Base-by-base conservation (phyloP, 2,113 vertebrate genomes). In the Halcyon malimbica region DNA sequence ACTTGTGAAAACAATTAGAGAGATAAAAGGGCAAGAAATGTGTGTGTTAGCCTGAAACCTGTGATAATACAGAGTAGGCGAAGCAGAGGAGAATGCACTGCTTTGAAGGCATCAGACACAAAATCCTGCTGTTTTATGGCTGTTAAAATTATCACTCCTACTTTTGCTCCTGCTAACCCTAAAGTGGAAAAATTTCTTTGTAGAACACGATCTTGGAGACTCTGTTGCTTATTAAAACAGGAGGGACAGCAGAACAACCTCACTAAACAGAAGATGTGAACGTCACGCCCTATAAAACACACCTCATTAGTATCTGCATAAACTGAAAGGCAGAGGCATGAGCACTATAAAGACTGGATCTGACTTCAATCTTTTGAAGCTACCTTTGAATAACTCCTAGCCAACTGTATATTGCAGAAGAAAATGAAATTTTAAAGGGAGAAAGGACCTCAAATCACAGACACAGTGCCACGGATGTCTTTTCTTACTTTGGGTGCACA, bases 1-100 rank as follows among this genome's bases (percentile, higher is more conserved):
- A 92, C 94, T 73, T 96, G 90, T 73, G 89, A 96, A 96, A 96
- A 97, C 95, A 97, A 96, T 97, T 96, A 97, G 86, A 78, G 90
- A 95, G 83, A 96, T 94, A 94, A 96, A 96, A 94, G 95, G 89
- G 69, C 89, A 97, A 91, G 92, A 89, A 95, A 94, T 28, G 21
- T 74, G 71, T 54, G 64, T 68, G 80, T 91, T 94, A 90, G 83
- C 86, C 78, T 87, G 62, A 94, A 90, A 94, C 71, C 51, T 89
- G 53, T 82, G 85, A 78, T 92, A 95, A 78, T 57, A 65, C n/a
- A 37, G 42, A 73, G 53, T 5, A 79, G 81, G 41, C 2, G 0
- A 90, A 60, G 83, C 86, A 84, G 69, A 89, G 76, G 53, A 96
- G 69, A 93, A 91, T 13, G 44, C 53, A 57, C 21, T 33, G 44